These are phyloP conservation scores for Drosophila serrata DNA, from an alignment of 1,140 invertebrate genomes.

Conservation along the genomic window DNA sequence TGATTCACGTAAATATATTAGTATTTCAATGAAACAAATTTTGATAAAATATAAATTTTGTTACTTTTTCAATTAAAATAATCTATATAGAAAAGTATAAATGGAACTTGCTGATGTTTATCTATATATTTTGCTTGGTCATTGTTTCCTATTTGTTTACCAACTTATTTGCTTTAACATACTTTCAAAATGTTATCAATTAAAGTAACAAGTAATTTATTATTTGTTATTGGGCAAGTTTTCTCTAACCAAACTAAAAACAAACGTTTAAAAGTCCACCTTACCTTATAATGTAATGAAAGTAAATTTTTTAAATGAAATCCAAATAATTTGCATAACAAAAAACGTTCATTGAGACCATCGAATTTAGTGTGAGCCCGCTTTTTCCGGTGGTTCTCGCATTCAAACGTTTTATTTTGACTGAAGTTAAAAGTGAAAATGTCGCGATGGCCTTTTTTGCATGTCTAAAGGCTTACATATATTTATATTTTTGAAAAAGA, in stretches of 20 bases:
- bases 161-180: background rate
- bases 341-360: slow-evolving; percentile 38
- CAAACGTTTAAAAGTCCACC: slow-evolving; percentile 4
- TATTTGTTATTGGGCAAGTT: slow-evolving; percentile 11
- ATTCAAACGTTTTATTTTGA: slow-evolving; percentile 26
- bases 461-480: slow-evolving; percentile 58
- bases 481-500: slow-evolving; percentile 17
- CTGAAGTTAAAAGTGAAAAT: slow-evolving; percentile 72
- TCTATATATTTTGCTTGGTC: background rate
- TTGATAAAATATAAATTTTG: background rate
- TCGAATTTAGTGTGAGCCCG: slow-evolving; percentile 27
- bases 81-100: background rate
- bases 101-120: background rate
- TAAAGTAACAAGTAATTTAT: slow-evolving; percentile 15
- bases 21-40: background rate
- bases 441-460: slow-evolving; percentile 69
- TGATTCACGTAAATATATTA: background rate
- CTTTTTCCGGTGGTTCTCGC: slow-evolving; percentile 44
- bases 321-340: slow-evolving; percentile 68
- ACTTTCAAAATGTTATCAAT: background rate
- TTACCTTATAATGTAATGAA: slow-evolving; percentile 71
- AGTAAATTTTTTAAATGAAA: slow-evolving; percentile 79
- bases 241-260: slow-evolving; percentile 52
- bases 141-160: background rate
- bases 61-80: background rate